phyloP scores from a whole-genome alignment of 2,797 vertebrate genomes.

The Tragopan temminckii region DNA sequence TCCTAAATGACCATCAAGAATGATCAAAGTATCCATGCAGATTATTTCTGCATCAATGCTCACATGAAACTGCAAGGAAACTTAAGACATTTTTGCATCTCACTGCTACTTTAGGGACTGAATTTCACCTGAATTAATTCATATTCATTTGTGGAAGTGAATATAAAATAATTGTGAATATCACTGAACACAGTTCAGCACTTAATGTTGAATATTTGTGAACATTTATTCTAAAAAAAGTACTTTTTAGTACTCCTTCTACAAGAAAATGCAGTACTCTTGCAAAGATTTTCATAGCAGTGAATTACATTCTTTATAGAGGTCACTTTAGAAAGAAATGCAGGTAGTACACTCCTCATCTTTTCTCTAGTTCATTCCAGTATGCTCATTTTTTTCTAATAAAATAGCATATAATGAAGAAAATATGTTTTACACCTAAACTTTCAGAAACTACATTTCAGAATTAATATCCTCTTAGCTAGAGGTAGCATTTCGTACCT shows the following conservation, averaged over 20 bases:
- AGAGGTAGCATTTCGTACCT: background rate
- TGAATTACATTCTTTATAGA: background rate
- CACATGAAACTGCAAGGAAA: background rate
- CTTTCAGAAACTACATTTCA: background rate
- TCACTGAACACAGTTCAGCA: constrained; percentile 18
- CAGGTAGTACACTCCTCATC: background rate
- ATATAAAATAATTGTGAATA: constrained; percentile 32
- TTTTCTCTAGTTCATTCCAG: background rate
- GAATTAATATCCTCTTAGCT: background rate
- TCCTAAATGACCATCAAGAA: background rate
- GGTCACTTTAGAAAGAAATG: constrained; percentile 6
- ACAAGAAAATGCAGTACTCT: background rate
- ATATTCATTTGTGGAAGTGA: constrained; percentile 7
- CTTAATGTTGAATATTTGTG: constrained; percentile 3
- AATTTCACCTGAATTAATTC: background rate
- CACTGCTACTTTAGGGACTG: background rate
- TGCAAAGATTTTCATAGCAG: background rate
- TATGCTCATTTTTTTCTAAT: background rate
- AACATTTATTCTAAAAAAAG: background rate
- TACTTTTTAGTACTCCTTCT: background rate
- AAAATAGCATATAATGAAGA: background rate
- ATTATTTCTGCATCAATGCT: background rate
- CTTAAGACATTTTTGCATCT: background rate
- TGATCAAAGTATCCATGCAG: background rate
- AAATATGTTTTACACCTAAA: background rate